These are phyloP conservation scores for Tychaedon coryphoeus DNA, from an alignment of 2,113 vertebrate species.

Conservation along the genomic window DNA sequence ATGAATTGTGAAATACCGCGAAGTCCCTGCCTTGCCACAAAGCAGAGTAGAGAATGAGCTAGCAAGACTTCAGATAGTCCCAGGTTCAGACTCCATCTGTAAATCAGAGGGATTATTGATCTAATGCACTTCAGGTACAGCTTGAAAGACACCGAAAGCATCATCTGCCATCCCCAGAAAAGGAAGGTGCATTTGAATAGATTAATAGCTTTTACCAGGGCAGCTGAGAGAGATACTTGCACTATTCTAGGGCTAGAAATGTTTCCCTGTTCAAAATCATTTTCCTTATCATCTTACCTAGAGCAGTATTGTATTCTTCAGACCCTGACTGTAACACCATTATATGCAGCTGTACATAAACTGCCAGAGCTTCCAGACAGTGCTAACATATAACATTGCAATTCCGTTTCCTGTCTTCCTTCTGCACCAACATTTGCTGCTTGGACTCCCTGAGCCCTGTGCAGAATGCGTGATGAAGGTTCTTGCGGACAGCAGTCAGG, in stretches of 20 bases:
- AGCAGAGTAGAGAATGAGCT: not conserved
- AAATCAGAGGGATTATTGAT: not conserved
- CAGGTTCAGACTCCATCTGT: not conserved
- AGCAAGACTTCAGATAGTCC: not conserved
- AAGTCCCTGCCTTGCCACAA: not conserved
- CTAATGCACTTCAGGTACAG: not conserved
- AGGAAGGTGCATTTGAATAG: not conserved
- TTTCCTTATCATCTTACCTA: not conserved
- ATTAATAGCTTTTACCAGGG: not conserved
- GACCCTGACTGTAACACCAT: too few species aligned
- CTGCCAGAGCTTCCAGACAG: not conserved
- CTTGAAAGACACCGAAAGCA: not conserved
- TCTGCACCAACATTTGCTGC: not conserved
- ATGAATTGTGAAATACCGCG: not conserved
- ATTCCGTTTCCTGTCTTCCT: not conserved
- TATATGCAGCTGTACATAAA: not conserved
- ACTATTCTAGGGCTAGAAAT: not conserved
- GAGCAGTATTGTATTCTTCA: not conserved
- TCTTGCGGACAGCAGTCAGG: not conserved
- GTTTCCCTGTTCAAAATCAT: not conserved
- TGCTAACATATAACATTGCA: not conserved
- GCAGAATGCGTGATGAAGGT: not conserved
- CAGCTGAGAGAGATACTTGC: not conserved
- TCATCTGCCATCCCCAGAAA: not conserved
- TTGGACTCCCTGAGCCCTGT: not conserved